phyloP scores from a whole-genome alignment of 1,140 invertebrate genomes.

The Tachypleus tridentatus region DNA sequence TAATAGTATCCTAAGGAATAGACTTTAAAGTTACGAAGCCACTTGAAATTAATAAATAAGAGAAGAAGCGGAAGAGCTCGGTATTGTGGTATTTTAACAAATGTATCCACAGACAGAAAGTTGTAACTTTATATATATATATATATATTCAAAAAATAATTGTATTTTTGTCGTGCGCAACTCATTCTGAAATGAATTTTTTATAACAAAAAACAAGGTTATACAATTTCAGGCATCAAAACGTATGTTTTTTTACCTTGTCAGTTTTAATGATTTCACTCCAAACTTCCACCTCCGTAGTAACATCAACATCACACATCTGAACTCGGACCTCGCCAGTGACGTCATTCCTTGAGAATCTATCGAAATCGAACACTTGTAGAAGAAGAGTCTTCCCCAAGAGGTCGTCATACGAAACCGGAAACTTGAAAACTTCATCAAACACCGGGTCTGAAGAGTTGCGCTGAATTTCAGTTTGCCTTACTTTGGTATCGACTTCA shows the following conservation, averaged over 20 bases:
- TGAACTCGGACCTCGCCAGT: conserved; percentile 56
- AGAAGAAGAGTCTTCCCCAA: conserved; percentile 52
- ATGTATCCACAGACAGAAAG: too few species aligned
- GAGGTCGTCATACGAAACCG: conserved; percentile 35
- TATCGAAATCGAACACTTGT: conserved; percentile 78
- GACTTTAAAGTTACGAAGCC: too few species aligned
- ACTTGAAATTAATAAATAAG: too few species aligned
- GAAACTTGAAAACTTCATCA: conserved; percentile 39
- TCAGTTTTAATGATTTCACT: conserved; percentile 37
- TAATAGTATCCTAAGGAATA: too few species aligned
- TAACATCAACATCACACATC: conserved; percentile 17
- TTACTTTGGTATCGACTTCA: conserved; percentile 34
- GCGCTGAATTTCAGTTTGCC: conserved; percentile 36
- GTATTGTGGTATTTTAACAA: too few species aligned
- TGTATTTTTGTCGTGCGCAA: too few species aligned
- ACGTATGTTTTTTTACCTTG: conserved; percentile 41
- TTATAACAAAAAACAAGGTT: too few species aligned
- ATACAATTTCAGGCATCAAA: too few species aligned
- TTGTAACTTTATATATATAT: too few species aligned
- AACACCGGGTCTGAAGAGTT: conserved; percentile 34
- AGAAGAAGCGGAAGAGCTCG: too few species aligned
- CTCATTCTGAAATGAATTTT: too few species aligned
- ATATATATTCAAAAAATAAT: too few species aligned
- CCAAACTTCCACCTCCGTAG: conserved; percentile 18
- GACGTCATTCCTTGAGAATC: conserved; percentile 77